phyloP scores from a whole-genome alignment of 2,888 invertebrate species.

The Caenorhabditis doughertyi region DNA sequence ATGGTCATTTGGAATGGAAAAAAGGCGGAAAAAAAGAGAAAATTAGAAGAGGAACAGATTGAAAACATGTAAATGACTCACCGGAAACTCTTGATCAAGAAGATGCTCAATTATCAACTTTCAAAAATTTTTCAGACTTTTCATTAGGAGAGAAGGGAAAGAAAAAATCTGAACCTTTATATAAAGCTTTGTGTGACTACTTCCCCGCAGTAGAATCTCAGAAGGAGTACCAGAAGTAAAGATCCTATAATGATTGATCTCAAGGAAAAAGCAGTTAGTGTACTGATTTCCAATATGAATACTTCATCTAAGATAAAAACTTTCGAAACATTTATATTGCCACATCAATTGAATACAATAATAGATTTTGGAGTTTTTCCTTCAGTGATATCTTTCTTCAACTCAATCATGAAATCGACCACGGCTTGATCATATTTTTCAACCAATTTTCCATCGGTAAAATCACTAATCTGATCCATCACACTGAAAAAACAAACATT shows the following conservation, averaged over 20 bases:
- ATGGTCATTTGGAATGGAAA: not conserved
- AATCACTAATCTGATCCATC: slow-evolving; percentile 45
- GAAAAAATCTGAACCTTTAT: no score
- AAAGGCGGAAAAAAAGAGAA: not conserved
- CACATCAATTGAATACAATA: slow-evolving; percentile 26
- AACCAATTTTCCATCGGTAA: slow-evolving; percentile 1
- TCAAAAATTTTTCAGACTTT: no score
- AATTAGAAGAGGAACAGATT: not conserved
- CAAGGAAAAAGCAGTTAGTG: no score
- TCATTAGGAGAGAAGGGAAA: no score
- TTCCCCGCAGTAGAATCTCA: no score
- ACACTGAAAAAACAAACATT: slow-evolving; percentile 3
- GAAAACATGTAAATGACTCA: not conserved
- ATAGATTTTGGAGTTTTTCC: slow-evolving; percentile 12
- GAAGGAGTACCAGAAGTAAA: no score
- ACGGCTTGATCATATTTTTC: slow-evolving; percentile 14
- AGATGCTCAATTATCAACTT: no score
- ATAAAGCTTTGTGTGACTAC: no score
- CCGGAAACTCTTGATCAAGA: no score
- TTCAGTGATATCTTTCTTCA: not conserved
- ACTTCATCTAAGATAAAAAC: no score
- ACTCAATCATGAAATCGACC: not conserved
- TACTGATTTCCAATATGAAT: no score
- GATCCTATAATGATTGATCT: no score
- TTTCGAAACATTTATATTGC: not conserved